Conservation (phyloP, 1,140 invertebrate genomes). For the Pseudomyrmex concolor region DNA sequence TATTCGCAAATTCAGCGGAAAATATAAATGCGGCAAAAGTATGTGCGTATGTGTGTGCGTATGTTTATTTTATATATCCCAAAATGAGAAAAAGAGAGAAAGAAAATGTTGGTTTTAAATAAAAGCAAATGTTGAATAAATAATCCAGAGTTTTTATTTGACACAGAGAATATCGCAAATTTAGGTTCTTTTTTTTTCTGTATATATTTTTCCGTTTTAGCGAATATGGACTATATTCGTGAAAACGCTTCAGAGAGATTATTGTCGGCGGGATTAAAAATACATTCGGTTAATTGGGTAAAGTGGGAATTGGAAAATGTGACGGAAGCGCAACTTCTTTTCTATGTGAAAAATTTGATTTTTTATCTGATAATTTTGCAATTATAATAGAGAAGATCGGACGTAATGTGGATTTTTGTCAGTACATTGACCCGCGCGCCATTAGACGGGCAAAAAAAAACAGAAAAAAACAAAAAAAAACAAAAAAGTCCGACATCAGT, state of each 20-base stretch:
- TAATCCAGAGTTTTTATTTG: too few species aligned
- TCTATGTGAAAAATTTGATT: background rate
- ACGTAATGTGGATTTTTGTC: background rate
- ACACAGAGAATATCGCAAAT: too few species aligned
- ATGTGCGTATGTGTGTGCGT: too few species aligned
- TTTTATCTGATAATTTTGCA: background rate
- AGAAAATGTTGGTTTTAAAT: too few species aligned
- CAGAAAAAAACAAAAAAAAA: background rate
- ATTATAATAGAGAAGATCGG: background rate
- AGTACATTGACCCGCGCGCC: background rate
- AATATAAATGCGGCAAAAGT: background rate
- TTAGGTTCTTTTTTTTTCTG: background rate
- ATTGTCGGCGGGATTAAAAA: background rate
- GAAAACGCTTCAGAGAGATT: background rate
- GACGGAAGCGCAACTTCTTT: background rate
- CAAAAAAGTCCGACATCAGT: background rate
- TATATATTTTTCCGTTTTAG: background rate
- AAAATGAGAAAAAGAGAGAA: too few species aligned
- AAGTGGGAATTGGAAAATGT: background rate
- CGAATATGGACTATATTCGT: background rate
- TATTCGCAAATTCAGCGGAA: background rate
- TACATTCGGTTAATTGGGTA: background rate
- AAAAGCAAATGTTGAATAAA: too few species aligned
- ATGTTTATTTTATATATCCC: too few species aligned
- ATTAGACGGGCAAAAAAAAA: background rate